Evolutionary conservation across 2,888 invertebrate genomes (phyloP).

Genomic region (Lasioglossum calceatum): DNA sequence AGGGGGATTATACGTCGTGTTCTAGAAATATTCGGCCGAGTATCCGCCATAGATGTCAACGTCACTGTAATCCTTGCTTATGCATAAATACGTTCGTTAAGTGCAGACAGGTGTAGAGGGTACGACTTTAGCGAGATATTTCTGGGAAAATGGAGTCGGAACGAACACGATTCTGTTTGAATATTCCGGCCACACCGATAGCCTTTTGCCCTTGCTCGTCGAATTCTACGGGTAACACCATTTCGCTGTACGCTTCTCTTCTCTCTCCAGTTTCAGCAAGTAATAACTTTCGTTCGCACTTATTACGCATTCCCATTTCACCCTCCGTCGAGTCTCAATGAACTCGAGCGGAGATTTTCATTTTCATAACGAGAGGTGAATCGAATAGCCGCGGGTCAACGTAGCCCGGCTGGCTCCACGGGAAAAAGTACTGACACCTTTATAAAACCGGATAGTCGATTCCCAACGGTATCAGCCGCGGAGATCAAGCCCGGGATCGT

Average conservation of each 20-base stretch:
- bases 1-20: neutral
- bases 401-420: neutral
- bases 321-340: constrained; percentile 18
- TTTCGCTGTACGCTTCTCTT: neutral
- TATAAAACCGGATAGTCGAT: constrained; percentile 31
- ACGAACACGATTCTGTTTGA: neutral
- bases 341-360: constrained; percentile 16
- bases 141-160: neutral
- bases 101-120: neutral
- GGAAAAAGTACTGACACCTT: constrained; percentile 8
- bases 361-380: neutral
- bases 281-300: constrained; percentile 7
- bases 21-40: neutral
- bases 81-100: constrained; percentile 10
- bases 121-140: neutral
- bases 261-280: neutral
- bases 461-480: constrained; percentile 16
- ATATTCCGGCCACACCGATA: neutral
- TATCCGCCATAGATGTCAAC: neutral
- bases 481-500: neutral
- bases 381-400: constrained; percentile 26
- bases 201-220: neutral
- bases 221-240: neutral
- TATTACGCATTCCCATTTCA: neutral
- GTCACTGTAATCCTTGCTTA: neutral